Evolutionary conservation across 2,888 invertebrate genomes (phyloP), one percentile per base, ranked within the genome.

Genomic region (Pimpla rufipes): DNA sequence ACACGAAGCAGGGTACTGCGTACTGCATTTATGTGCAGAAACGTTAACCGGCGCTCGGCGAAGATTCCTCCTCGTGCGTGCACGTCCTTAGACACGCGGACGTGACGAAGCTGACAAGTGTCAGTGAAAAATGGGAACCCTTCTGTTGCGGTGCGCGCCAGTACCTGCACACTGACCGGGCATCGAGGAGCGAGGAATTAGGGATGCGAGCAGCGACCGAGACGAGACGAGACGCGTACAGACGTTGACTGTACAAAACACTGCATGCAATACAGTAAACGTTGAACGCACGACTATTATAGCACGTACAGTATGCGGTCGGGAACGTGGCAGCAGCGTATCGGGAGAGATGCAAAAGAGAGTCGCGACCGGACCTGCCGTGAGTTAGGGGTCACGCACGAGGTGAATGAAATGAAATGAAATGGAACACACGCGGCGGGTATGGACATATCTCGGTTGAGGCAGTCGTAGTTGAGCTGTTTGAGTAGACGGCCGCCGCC

Each of bases 391-490:
- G 86, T 88, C 85, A 89, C 82, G 85, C 80, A 83, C 74, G 79
- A 84, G 88, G 87, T 88, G 87, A 87, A 87, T 62, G 62, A 62
- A 62, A 84, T 83, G 86, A 86, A 88, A 89, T 80, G 86, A 86
- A 81, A 87, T 82, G 83, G 59, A 35, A 81, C 59, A 79, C 64
- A 3, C 29, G n/a, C n/a, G n/a, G n/a, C n/a, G 62, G 75, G 64
- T 76, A 75, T 82, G 62, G 71, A 79, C 57, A 85, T 68, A 79
- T 70, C 66, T 74, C 57, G 70, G 81, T 64, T 76, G 57, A 86
- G 85, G 84, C 88, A 90, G 90, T 90, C 86, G 83, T 87, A 80
- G 89, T 87, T 87, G 86, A 87, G 90, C 88, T 88, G 88, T 86
- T 76, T 68, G 35, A 68, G 68, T 23, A 45, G 66, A 52, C 57